Base-by-base conservation (phyloP, 2,113 vertebrate species). In the Hemiscyllium ocellatum region DNA sequence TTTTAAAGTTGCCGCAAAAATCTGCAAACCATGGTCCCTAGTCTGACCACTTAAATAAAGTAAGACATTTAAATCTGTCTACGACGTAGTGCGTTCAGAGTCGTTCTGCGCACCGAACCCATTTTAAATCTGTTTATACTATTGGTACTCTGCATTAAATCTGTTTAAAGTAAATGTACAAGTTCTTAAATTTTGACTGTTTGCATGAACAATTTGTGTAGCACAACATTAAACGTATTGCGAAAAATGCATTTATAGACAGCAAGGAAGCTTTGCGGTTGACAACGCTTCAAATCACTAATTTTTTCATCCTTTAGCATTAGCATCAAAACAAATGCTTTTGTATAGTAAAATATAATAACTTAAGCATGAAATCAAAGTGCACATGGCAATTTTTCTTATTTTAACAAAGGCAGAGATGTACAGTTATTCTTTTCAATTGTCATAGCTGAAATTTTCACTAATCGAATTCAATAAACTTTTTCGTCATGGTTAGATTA, bases 21-120 rank as follows among this genome's bases (percentile, higher is more conserved):
- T 87, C 50, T 29, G n/a, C 69, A 52, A 72, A 42, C 42, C 4
- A 52, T 29, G 4, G 80, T 17, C 80, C 80, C 37, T 47, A 52
- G 42, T 95, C 69, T 13, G 94, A 61, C 50, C 69, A 95, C 33
- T 95, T 72, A 72, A 70, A 47, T 66, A 72, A 50, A 76, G 68
- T 72, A 50, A 95, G 15, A 1, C 50, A 70, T 95, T 95, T 95
- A 95, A 76, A 95, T 95, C 66, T 69, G 37, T 94, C 37, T 66
- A 37, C n/a, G 15, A 69, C 20, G 93, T 4, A 95, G 13, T 15
- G 12, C 26, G 10, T 29, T 95, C 29, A 6, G 4, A 1, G 20
- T 70, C 15, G 61, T 47, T 93, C 33, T 37, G 33, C 89, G 56
- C 89, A 37, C 7, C 15, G 89, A 66, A 37, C 17, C 22, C 26